Evolutionary conservation across 1,140 invertebrate genomes (phyloP).

Genomic region (Drosophila tristis): DNA sequence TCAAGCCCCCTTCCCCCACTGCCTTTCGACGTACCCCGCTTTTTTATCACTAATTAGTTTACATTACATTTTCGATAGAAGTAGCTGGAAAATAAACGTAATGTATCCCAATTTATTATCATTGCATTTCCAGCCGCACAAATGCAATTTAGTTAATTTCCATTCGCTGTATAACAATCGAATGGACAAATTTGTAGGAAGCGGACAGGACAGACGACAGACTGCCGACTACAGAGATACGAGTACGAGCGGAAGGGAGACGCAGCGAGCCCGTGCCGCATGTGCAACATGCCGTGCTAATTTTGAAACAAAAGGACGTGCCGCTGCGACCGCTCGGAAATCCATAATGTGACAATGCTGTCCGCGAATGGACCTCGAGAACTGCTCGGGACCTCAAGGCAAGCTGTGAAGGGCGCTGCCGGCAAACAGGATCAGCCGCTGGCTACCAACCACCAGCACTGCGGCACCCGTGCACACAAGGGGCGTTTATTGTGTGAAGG

Average conservation of each 20-base stretch:
- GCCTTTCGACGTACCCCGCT: not conserved
- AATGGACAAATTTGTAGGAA: constrained; percentile 67
- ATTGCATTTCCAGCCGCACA: constrained; percentile 58
- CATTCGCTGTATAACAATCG: constrained; percentile 50
- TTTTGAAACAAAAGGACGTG: constrained; percentile 73
- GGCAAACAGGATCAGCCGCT: constrained; percentile 75
- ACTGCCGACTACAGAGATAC: not conserved
- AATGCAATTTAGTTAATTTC: constrained; percentile 78
- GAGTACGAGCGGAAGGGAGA: constrained; percentile 4
- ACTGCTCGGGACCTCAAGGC: constrained; percentile 2
- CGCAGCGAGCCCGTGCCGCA: constrained; percentile 31
- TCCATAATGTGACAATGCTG: constrained; percentile 71
- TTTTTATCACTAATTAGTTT: constrained; percentile 78
- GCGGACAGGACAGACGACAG: not conserved
- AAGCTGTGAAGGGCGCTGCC: constrained; percentile 81
- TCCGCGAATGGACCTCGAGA: not conserved
- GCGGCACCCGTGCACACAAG: constrained; percentile 24
- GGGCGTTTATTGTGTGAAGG: constrained; percentile 79
- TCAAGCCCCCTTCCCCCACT: not conserved
- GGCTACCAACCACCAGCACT: constrained; percentile 46
- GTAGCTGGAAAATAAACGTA: constrained; percentile 31
- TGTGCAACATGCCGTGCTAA: constrained; percentile 81
- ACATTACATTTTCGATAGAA: constrained; percentile 71
- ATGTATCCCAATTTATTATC: constrained; percentile 76
- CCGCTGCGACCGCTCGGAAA: constrained; percentile 66